Evolutionary conservation across 2,888 invertebrate species (phyloP), one percentile per base, ranked within the genome.

Genomic region (Dichetophora obliterata): DNA sequence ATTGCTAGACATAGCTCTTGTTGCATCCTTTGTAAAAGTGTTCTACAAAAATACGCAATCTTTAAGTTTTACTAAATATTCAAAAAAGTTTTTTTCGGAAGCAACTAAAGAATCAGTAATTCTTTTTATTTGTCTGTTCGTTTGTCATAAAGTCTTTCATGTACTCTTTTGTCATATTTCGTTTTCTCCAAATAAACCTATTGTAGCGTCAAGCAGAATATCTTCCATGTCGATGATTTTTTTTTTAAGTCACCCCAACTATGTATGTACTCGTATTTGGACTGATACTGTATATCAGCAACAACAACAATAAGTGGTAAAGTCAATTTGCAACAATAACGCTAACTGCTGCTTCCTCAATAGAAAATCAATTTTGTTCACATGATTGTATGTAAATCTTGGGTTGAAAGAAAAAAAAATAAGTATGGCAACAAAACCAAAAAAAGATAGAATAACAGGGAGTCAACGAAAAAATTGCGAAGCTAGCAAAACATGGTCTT

Each of bases 361-460:
- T 65, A n/a, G 50, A 63, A 65, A 73, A 73, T 73, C 73, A 65
- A 73, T 73, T 73, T 63, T 48, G 48, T 63, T 73, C 73, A 34
- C 73, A 63, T 52, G 48, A 65, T 63, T 63, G 63, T 63, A 63
- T 73, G 65, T 52, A 66, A 74, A 66, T 74, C 66, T 52, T 11
- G 48, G 59, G 31, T n/a, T 16, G 22, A 37, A 71, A 16, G 14
- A 27, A 27, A 27, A 22, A 27, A 11, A 14, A 16, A 22, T 3
- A 66, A 22, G 19, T 24, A 48, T 16, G 3, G 4, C 48, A 22
- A 43, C 2, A 37, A 22, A 24, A 48, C 37, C 43, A 8, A 34
- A 19, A 34, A 19, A 37, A 66, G 6, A 66, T 16, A 9, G 22
- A 43, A 43, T 22, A 37, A 48, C 37, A 24, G 9, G 31, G 43